Evolutionary conservation across 2,113 vertebrate species (phyloP).

Genomic region (rat (Rattus norvegicus)): DNA sequence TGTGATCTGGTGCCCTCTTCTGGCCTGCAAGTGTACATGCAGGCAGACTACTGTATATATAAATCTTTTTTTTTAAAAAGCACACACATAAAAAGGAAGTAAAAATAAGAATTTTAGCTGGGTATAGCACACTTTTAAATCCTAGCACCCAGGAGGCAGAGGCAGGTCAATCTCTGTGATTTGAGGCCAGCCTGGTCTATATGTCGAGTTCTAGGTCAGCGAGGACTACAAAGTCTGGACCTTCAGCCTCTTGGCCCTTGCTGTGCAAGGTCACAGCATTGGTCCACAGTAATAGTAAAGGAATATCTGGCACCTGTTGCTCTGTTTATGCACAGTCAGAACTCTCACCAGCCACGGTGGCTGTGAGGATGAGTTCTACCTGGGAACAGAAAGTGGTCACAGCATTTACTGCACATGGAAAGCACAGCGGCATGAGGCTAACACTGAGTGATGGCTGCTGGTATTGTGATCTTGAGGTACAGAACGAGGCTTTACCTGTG

Average conservation of each 20-base stretch:
- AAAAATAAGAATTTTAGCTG: too few relatives aligned
- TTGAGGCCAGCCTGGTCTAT: neutral
- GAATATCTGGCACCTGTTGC: neutral
- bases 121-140: too few relatives aligned
- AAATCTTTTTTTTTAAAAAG: too few relatives aligned
- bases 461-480: fast-evolving
- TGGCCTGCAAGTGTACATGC: too few relatives aligned
- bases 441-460: neutral
- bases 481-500: slow-evolving; percentile 83
- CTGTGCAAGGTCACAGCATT: neutral
- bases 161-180: neutral
- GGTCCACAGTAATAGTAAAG: neutral
- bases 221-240: neutral
- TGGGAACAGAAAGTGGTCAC: neutral
- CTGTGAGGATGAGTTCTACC: neutral
- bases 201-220: neutral
- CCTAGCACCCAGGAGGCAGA: too few relatives aligned
- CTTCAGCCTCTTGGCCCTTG: neutral
- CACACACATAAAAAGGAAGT: too few relatives aligned
- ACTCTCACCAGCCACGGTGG: neutral
- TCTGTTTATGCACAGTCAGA: neutral
- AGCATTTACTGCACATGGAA: too few relatives aligned
- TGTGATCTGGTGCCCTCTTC: too few relatives aligned
- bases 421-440: neutral
- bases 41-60: too few relatives aligned